Base-by-base conservation (phyloP, 2,888 invertebrate genomes). In the Callyntrura guangdongensis region DNA sequence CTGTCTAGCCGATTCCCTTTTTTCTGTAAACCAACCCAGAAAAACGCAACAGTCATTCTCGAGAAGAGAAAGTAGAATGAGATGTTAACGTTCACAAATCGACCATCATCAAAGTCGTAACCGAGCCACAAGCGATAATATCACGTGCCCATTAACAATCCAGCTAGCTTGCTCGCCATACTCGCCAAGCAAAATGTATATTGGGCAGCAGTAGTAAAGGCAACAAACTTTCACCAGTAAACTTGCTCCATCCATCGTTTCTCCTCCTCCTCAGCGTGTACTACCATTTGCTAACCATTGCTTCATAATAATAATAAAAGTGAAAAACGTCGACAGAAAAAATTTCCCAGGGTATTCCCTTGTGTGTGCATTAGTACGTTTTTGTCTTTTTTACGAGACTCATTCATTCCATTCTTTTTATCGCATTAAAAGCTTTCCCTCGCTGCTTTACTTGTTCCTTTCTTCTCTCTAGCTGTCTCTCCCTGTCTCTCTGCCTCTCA, bases 61-160 rank as follows among this genome's bases (percentile, higher is more conserved):
- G 12, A 22, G 64, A n/a, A 64, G 25, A 74, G 82, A 74, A 89
- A 77, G 86, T 77, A 61, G 25, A 89, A 89, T 85, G 89, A 89
- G 67, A 89, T 84, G 89, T 89, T 85, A 89, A 77, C 79, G 79
- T 79, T 82, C 84, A 67, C 84, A 89, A 85, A 89, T 89, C 89
- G 89, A 79, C 89, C 77, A 89, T 89, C 85, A 85, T n/a, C 67
- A 79, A 17, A 89, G 79, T 89, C 89, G 89, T 89, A 64, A 67
- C 17, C 27, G 74, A 84, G 84, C 89, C 89, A 89, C 89, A 83
- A 89, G 89, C 89, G 89, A 89, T 89, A 89, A 89, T 89, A 89
- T 89, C 89, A 89, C 89, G 89, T 89, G 89, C 79, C 89, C 89
- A 89, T 89, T 89, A 89, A 89, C 89, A 89, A 89, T 89, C 89